These are phyloP conservation scores for Tenualosa thibaudeaui DNA, from an alignment of 2,797 vertebrate genomes.

Conservation along the genomic window DNA sequence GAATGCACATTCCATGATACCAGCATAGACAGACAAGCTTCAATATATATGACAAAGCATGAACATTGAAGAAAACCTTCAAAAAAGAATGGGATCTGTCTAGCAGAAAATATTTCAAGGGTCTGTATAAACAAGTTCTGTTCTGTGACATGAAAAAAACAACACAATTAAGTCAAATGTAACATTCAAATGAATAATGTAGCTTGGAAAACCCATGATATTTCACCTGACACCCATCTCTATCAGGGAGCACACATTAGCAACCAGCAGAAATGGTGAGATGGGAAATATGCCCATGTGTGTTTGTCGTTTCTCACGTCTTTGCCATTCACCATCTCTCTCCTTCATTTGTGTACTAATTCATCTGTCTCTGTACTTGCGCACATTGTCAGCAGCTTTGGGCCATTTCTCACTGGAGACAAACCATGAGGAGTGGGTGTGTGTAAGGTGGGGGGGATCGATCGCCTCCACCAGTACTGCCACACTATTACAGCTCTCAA, in stretches of 20 bases:
- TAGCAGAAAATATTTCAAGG: neutral
- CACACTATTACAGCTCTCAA: slow-evolving; percentile 31
- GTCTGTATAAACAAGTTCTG: neutral
- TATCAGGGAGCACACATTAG: neutral
- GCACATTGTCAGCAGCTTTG: slow-evolving; percentile 23
- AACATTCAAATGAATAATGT: neutral
- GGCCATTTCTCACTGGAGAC: slow-evolving; percentile 26
- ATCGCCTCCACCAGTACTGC: slow-evolving; percentile 27
- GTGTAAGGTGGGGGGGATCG: slow-evolving; percentile 15
- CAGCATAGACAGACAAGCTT: neutral
- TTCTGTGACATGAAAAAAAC: neutral
- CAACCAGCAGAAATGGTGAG: neutral
- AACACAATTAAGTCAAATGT: slow-evolving; percentile 15
- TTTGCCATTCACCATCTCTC: neutral
- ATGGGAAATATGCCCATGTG: neutral
- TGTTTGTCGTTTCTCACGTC: neutral
- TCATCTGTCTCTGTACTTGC: slow-evolving; percentile 10
- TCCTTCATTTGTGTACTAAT: neutral
- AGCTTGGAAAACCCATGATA: neutral
- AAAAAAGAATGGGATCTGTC: neutral
- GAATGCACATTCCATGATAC: neutral
- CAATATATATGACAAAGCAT: neutral
- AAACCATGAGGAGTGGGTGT: neutral
- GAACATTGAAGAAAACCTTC: neutral
- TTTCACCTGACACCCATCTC: neutral